Evolutionary conservation across 2,113 vertebrate genomes (phyloP).

Genomic region (Tympanuchus pallidicinctus): DNA sequence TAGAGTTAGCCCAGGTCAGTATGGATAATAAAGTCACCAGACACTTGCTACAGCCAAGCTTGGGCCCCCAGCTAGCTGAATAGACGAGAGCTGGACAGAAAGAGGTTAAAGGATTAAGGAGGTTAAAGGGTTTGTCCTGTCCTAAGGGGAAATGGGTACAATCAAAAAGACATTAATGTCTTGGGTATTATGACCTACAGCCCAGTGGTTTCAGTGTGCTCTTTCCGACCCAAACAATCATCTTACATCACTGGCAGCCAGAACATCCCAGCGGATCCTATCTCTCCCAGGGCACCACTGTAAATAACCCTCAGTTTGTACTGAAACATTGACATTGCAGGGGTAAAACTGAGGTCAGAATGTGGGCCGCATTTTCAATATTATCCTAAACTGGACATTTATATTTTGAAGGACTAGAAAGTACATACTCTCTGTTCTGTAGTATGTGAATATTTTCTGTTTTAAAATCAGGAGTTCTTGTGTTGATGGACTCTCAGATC

Average conservation of each 20-base stretch:
- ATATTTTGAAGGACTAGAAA: background rate
- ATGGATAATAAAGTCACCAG: background rate
- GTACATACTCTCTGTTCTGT: background rate
- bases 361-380: background rate
- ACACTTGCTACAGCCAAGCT: background rate
- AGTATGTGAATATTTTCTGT: background rate
- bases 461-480: background rate
- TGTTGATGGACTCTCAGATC: background rate
- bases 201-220: background rate
- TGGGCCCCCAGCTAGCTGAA: background rate
- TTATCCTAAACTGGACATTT: background rate
- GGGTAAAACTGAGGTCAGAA: slow-evolving; percentile 39
- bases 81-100: background rate
- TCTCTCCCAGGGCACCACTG: background rate
- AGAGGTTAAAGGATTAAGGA: slow-evolving; percentile 28
- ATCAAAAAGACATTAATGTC: background rate
- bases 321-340: background rate
- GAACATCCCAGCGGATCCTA: slow-evolving; percentile 7
- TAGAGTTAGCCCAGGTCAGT: background rate
- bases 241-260: slow-evolving; percentile 34
- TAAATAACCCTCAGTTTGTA: slow-evolving; percentile 25
- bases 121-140: background rate
- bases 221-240: background rate
- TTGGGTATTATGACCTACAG: slow-evolving; percentile 21
- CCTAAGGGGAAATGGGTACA: background rate